These are phyloP conservation scores for Gallinago jamesoni DNA, from an alignment of 2,113 vertebrate genomes.

Conservation along the genomic window DNA sequence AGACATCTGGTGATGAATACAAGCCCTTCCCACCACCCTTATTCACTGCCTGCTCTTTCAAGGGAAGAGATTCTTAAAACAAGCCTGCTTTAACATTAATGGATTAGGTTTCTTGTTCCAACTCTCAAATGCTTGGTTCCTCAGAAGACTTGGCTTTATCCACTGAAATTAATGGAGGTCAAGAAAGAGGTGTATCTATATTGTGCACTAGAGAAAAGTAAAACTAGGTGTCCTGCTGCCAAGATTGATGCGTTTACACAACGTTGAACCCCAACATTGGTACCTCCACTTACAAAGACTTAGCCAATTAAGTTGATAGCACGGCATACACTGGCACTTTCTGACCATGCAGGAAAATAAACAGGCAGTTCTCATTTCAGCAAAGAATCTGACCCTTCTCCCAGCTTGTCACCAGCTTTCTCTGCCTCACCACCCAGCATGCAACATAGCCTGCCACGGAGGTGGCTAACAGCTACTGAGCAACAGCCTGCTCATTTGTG, in stretches of 20 bases:
- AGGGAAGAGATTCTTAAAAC: not conserved
- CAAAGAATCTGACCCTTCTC: not conserved
- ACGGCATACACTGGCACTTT: not conserved
- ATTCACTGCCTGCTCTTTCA: not conserved
- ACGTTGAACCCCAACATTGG: accelerated
- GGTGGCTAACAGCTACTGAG: not conserved
- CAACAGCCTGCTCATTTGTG: not conserved
- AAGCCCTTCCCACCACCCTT: not conserved
- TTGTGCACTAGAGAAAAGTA: not conserved
- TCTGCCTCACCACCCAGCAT: not conserved
- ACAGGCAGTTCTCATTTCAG: not conserved
- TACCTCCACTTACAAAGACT: not conserved
- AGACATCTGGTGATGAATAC: not conserved
- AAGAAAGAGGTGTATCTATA: not conserved
- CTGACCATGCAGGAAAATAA: not conserved
- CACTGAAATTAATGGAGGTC: not conserved
- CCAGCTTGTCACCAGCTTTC: not conserved
- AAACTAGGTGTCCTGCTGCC: not conserved
- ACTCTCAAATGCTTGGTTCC: not conserved
- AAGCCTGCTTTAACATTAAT: not conserved
- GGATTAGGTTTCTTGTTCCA: not conserved
- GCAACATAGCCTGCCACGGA: not conserved
- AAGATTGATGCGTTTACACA: not conserved
- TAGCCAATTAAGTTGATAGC: not conserved
- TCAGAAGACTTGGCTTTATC: not conserved